phyloP scores from a whole-genome alignment of 92 coral and sea anemone genomes.

The Zoanthus sociatus region DNA sequence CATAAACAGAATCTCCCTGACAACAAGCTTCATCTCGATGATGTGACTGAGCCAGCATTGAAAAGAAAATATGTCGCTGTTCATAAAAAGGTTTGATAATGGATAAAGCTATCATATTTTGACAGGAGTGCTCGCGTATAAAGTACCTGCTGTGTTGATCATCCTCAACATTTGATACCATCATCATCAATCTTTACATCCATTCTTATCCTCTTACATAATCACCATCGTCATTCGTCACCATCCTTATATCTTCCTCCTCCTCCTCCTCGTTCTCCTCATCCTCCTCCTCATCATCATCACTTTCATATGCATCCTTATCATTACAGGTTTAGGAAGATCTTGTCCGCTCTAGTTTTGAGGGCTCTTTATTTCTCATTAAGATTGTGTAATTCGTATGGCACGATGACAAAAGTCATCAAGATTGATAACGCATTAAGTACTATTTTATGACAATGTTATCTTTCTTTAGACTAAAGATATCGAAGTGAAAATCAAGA shows the following conservation, averaged over 20 bases:
- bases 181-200: neutral
- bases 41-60: slow-evolving; percentile 89
- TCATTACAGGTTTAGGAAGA: no score
- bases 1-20: slow-evolving; percentile 75
- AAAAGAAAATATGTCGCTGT: slow-evolving; percentile 90
- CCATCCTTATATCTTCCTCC: no score
- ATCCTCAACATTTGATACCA: no score
- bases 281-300: neutral
- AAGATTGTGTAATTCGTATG: no score
- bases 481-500: slow-evolving; percentile 37
- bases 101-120: neutral
- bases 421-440: no score
- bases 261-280: no score
- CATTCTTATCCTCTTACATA: no score
- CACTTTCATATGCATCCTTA: neutral
- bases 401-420: no score
- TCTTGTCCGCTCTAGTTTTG: no score
- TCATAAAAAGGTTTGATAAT: slow-evolving; percentile 73
- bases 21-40: slow-evolving; percentile 78
- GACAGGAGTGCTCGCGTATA: neutral
- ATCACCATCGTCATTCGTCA: no score
- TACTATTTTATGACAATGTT: neutral
- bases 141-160: no score
- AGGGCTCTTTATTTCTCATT: no score
- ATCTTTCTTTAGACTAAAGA: slow-evolving; percentile 1